phyloP scores from a whole-genome alignment of 2,797 vertebrate genomes.

The Gymnothorax javanicus region DNA sequence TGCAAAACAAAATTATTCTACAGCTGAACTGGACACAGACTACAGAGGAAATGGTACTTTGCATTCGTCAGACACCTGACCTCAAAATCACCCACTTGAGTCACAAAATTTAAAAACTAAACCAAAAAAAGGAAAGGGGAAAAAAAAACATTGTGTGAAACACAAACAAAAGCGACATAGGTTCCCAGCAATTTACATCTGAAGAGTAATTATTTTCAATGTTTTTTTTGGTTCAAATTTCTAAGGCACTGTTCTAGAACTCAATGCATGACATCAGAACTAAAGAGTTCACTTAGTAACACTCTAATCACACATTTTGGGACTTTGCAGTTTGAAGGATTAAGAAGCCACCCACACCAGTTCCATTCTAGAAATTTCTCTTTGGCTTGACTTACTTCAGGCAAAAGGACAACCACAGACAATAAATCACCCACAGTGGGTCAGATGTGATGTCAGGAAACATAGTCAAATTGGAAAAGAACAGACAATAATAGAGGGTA shows the following conservation, averaged over 20 bases:
- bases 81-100: not conserved
- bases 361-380: not conserved
- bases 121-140: not conserved
- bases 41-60: not conserved
- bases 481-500: not conserved
- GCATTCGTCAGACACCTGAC: not conserved
- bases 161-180: conserved; percentile 35
- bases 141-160: conserved; percentile 39
- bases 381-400: not conserved
- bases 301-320: not conserved
- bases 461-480: not conserved
- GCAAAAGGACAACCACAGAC: not conserved
- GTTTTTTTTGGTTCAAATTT: too few species aligned
- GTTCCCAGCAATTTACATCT: too few species aligned
- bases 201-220: not conserved
- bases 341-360: not conserved
- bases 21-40: not conserved
- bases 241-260: too few species aligned
- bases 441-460: too few species aligned
- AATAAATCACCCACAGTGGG: not conserved
- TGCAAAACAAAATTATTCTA: conserved; percentile 21
- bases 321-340: too few species aligned
- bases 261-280: too few species aligned
- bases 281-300: not conserved
- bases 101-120: not conserved